These are phyloP conservation scores for Tetrao urogallus DNA, from an alignment of 2,113 vertebrate genomes.

Conservation along the genomic window DNA sequence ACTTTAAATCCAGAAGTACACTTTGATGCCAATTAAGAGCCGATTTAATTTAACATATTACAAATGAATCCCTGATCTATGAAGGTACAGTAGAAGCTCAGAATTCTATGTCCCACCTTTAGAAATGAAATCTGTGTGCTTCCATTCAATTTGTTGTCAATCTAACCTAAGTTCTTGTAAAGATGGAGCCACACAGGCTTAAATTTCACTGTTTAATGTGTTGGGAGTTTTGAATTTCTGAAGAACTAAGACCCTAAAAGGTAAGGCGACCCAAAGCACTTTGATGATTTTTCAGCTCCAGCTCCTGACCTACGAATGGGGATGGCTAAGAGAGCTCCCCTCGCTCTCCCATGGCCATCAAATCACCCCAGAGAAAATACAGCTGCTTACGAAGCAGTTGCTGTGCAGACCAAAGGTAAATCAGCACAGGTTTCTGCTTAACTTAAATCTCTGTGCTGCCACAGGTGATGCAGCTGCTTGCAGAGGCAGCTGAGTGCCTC, in stretches of 20 bases:
- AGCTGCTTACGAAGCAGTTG: neutral
- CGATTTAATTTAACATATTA: neutral
- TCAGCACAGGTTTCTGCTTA: neutral
- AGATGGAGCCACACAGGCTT: neutral
- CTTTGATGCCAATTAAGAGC: neutral
- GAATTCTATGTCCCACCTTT: neutral
- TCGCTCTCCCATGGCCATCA: neutral
- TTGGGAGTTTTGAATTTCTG: neutral
- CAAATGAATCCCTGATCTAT: neutral
- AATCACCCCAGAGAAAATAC: neutral
- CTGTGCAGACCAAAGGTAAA: neutral
- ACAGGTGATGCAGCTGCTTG: neutral
- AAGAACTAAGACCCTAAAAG: neutral
- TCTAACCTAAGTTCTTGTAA: neutral
- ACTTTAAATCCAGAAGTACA: neutral
- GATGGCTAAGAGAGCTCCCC: neutral
- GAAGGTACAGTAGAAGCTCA: neutral
- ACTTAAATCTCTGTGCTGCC: neutral
- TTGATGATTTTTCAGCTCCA: neutral
- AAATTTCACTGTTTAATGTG: neutral
- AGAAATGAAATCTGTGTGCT: neutral
- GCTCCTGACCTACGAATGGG: accelerated
- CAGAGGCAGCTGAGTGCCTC: neutral
- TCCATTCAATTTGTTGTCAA: neutral
- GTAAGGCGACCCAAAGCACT: neutral